A percentile compares a stretch with the other conserved stretches of the same genome.
Evolutionary conservation across 2,888 invertebrate genomes (phyloP).

Genomic region (Noctua pronuba): DNA sequence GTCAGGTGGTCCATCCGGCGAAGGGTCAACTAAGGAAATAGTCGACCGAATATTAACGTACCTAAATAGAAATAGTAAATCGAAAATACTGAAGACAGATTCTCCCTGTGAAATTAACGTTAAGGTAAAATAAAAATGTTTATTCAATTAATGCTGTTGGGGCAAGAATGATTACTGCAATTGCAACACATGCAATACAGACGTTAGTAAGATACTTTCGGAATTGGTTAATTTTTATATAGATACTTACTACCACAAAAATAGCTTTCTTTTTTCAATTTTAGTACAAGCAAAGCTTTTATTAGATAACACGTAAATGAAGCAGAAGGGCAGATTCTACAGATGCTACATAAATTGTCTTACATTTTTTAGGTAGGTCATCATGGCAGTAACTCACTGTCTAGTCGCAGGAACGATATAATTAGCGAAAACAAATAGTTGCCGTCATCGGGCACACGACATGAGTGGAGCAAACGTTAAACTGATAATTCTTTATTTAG

Average conservation of each 20-base stretch:
- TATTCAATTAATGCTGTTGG: neutral
- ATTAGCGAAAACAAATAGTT: constrained; percentile 64
- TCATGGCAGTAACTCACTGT: constrained; percentile 69
- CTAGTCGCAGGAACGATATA: constrained; percentile 49
- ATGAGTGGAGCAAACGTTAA: constrained; percentile 73
- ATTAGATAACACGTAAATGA: constrained; percentile 15
- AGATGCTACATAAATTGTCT: constrained; percentile 66
- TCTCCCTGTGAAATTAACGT: constrained; percentile 1
- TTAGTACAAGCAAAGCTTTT: constrained; percentile 16
- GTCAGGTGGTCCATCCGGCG: constrained; percentile 35
- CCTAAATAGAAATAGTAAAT: constrained; percentile 2
- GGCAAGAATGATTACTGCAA: neutral
- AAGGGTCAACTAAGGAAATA: constrained; percentile 33
- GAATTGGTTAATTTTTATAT: neutral
- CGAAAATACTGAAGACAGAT: constrained; percentile 3
- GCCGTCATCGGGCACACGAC: constrained; percentile 70
- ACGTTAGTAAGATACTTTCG: neutral
- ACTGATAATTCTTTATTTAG: constrained; percentile 81
- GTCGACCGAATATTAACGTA: constrained; percentile 12
- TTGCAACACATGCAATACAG: neutral
- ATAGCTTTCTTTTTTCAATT: neutral
- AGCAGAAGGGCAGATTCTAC: constrained; percentile 33
- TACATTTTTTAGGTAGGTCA: constrained; percentile 82
- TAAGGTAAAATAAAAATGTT: neutral
- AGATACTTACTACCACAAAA: constrained; percentile 3